These are phyloP conservation scores for Brachionus calyciflorus DNA, from an alignment of 1,140 invertebrate species.

Conservation along the genomic window DNA sequence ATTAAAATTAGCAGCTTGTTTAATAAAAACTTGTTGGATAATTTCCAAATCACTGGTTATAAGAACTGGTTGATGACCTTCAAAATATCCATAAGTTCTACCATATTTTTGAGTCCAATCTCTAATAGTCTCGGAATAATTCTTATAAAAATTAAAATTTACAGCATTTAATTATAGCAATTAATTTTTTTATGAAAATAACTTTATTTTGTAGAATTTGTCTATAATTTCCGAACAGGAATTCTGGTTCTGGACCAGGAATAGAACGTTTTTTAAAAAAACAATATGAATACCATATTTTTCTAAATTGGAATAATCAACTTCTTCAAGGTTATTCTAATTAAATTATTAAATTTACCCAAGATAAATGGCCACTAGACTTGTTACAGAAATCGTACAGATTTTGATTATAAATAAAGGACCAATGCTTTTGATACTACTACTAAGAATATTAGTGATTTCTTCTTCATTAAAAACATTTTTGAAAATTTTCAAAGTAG, in stretches of 20 bases:
- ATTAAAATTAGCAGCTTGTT: background rate
- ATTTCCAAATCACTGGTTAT: slow-evolving; percentile 13
- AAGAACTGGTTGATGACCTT: slow-evolving; percentile 39
- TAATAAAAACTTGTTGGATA: slow-evolving; percentile 14
- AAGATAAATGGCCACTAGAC: too few relatives aligned
- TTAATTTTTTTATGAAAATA: too few relatives aligned
- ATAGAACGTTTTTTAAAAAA: slow-evolving; percentile 9
- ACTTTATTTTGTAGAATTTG: background rate
- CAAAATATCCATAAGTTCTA: slow-evolving; percentile 32
- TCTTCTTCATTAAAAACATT: too few relatives aligned
- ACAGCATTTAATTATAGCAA: too few relatives aligned
- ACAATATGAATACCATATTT: slow-evolving; percentile 2
- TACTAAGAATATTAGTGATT: too few relatives aligned
- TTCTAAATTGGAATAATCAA: background rate
- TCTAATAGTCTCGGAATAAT: background rate
- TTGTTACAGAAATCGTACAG: too few relatives aligned
- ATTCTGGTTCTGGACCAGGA: background rate
- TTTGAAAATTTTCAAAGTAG: too few relatives aligned
- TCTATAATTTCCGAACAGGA: slow-evolving; percentile 24
- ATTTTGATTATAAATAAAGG: too few relatives aligned
- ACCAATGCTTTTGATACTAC: too few relatives aligned
- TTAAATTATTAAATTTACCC: too few relatives aligned
- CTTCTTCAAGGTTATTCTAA: too few relatives aligned
- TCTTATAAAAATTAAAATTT: too few relatives aligned
- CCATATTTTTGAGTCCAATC: slow-evolving; percentile 6